Evolutionary conservation across 2,113 vertebrate species (phyloP).

Genomic region (Bubo scandiacus): DNA sequence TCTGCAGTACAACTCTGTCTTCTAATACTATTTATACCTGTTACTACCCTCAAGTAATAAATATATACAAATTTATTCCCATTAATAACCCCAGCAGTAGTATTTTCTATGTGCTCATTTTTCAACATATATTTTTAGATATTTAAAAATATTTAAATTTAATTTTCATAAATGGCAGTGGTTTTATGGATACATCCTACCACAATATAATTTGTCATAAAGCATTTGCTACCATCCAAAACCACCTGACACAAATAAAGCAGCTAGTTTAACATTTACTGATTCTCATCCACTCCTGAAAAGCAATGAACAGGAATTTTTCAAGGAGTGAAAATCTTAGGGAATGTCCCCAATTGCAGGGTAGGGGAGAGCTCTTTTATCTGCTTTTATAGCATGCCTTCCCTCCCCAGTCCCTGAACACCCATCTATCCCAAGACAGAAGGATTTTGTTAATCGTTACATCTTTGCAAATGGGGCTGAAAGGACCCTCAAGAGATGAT

Average conservation of each 20-base stretch:
- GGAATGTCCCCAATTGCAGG: background rate
- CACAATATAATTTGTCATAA: background rate
- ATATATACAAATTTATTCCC: background rate
- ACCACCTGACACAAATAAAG: background rate
- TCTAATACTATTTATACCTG: background rate
- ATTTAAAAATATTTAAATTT: background rate
- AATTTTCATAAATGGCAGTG: background rate
- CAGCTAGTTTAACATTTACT: background rate
- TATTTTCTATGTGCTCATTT: background rate
- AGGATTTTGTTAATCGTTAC: slow-evolving; percentile 22
- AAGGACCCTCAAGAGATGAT: slow-evolving; percentile 41
- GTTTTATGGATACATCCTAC: background rate
- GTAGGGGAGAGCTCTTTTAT: background rate
- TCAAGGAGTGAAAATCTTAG: background rate
- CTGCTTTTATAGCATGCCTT: background rate
- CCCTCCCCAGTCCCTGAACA: background rate
- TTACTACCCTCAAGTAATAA: background rate
- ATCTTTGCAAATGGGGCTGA: slow-evolving; percentile 7
- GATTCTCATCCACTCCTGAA: background rate
- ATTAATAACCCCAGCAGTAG: background rate
- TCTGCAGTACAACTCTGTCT: background rate
- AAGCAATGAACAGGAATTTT: slow-evolving; percentile 10
- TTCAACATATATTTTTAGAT: background rate
- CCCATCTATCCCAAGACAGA: slow-evolving; percentile 8
- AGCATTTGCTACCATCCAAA: background rate